phyloP scores from a whole-genome alignment of 2,113 vertebrate species.

The Pantherophis guttatus region DNA sequence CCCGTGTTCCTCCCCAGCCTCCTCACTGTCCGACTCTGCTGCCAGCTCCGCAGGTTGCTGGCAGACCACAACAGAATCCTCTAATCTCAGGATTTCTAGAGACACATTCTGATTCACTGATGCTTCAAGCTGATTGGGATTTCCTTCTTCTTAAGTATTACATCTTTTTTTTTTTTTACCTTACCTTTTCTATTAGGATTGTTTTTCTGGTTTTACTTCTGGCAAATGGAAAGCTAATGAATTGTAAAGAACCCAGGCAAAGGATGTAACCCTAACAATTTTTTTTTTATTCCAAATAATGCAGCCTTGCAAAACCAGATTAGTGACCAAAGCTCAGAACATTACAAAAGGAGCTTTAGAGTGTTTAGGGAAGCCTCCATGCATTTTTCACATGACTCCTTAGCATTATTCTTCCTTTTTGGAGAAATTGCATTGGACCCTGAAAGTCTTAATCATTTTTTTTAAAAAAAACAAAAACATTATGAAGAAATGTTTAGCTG shows the following conservation, averaged over 20 bases:
- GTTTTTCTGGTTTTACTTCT: not conserved
- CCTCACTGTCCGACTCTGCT: too few relatives aligned
- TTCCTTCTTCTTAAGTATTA: not conserved
- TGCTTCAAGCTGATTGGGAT: not conserved
- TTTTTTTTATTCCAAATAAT: not conserved
- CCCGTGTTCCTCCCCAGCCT: too few relatives aligned
- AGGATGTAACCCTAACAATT: not conserved
- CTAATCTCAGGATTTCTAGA: not conserved
- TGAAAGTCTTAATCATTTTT: not conserved
- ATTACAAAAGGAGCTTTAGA: not conserved
- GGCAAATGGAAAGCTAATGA: not conserved
- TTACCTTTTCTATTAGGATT: not conserved
- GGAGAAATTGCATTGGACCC: not conserved
- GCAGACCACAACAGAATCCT: not conserved
- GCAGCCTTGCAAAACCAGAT: not conserved
- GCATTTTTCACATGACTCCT: not conserved
- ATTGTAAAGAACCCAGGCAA: not conserved
- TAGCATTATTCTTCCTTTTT: not conserved
- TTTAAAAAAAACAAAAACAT: not conserved
- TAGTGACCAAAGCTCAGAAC: not conserved
- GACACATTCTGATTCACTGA: not conserved
- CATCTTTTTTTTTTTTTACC: not conserved
- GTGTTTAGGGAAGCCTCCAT: not conserved
- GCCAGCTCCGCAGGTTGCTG: too few relatives aligned
- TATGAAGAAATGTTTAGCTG: not conserved